Base-by-base conservation (phyloP, 2,888 invertebrate genomes). In the Orthosia gracilis region DNA sequence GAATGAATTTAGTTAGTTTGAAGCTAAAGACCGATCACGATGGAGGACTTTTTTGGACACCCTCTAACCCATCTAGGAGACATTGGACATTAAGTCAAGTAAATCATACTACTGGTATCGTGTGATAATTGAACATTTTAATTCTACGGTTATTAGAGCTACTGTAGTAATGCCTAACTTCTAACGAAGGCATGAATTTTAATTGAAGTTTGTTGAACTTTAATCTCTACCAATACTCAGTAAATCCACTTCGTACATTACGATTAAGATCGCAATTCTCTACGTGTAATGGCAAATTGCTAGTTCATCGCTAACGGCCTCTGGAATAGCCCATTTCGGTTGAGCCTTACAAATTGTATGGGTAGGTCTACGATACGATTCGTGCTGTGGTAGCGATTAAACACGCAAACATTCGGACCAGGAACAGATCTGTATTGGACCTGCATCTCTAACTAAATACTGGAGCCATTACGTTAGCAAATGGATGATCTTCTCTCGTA, bases 311-410 rank as follows among this genome's bases (percentile, higher is more conserved):
- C 61, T 81, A 82, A 84, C 84, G 68, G 76, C 47, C 85, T 69
- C 61, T 81, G 68, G 80, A 80, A 81, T 82, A 66, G 70, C 84
- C 84, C 76, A 82, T 82, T 83, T 80, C n/a, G 66, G 76, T 71
- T 80, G 84, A 81, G 81, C 84, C 84, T 76, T 81, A 81, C 84
- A 84, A 84, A 81, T 81, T 81, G 76, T 71, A 66, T 50, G 65
- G 76, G 55, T 45, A 67, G 76, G 81, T 76, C 69, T 57, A 68
- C 69, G 58, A 65, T 83, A 79, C 83, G 84, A 83, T 83, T 80
- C 57, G 61, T 62, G 49, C 62, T 71, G 70, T 66, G 81, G 84
- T 68, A 17, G 65, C 84, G 61, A 76, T 71, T 84, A 81, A 66
- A 57, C 68, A 82, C 59, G 76, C 81, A 81, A 84, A 80, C 84